These are phyloP conservation scores for Drosophila kambysellisi DNA, from an alignment of 2,888 invertebrate species.

Conservation along the genomic window DNA sequence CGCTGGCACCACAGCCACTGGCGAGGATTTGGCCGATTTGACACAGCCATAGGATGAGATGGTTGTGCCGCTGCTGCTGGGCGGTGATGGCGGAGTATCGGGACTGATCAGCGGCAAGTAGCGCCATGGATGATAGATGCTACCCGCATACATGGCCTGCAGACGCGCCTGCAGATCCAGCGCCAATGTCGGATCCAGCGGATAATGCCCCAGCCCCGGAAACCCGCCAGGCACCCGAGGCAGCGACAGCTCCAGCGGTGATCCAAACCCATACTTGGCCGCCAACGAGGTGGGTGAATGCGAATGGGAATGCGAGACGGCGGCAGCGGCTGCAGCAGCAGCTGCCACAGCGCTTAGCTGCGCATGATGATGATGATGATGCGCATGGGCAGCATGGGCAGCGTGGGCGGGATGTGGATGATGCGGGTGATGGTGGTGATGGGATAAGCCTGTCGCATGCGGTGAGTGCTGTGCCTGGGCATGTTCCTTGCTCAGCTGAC, in stretches of 20 bases:
- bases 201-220: slow-evolving; percentile 82
- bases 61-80: slow-evolving; percentile 83
- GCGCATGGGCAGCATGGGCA: slow-evolving; percentile 57
- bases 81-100: slow-evolving; percentile 84
- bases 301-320: slow-evolving; percentile 54
- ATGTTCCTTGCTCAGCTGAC: slow-evolving; percentile 55
- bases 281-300: slow-evolving; percentile 62
- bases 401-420: slow-evolving; percentile 58
- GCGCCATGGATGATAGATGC: slow-evolving; percentile 85
- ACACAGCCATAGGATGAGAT: slow-evolving; percentile 83
- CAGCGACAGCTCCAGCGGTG: slow-evolving; percentile 83
- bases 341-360: slow-evolving; percentile 72
- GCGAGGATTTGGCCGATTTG: slow-evolving; percentile 84
- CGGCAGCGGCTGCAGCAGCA: slow-evolving; percentile 54
- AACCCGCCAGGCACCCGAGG: slow-evolving; percentile 80
- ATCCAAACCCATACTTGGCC: slow-evolving; percentile 84
- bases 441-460: slow-evolving; percentile 37
- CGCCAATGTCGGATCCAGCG: slow-evolving; percentile 84
- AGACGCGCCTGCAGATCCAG: slow-evolving; percentile 85
- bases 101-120: slow-evolving; percentile 84
- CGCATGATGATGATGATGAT: slow-evolving; percentile 68
- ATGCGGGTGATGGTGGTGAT: slow-evolving; percentile 64
- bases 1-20: slow-evolving; percentile 70
- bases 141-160: slow-evolving; percentile 85
- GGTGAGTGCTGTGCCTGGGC: slow-evolving; percentile 62